Conservation (phyloP, 2,797 vertebrate species). For the Benthosema pterotum region DNA sequence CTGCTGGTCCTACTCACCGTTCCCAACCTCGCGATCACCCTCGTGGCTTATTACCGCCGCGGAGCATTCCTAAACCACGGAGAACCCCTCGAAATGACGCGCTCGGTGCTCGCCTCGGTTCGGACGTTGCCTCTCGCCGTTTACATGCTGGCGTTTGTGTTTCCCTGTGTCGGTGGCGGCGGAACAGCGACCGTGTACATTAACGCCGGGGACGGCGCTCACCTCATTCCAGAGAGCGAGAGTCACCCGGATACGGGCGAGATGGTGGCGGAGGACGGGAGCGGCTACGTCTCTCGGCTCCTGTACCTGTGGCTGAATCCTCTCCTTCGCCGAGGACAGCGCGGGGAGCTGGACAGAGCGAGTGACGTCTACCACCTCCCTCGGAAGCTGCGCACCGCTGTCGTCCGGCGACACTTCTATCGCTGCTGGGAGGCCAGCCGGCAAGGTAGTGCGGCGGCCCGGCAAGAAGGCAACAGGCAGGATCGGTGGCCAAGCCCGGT, state of each 20-base stretch:
- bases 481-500: slow-evolving; percentile 49
- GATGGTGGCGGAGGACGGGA: slow-evolving; percentile 88
- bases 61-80: slow-evolving; percentile 57
- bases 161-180: slow-evolving; percentile 65
- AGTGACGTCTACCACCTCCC: slow-evolving; percentile 87
- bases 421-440: slow-evolving; percentile 80
- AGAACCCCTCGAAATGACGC: slow-evolving; percentile 70
- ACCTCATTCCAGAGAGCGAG: slow-evolving; percentile 68
- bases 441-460: slow-evolving; percentile 5
- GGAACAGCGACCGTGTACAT: slow-evolving; percentile 65
- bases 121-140: slow-evolving; percentile 76
- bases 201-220: slow-evolving; percentile 73
- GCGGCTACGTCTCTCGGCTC: slow-evolving; percentile 87
- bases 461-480: not conserved
- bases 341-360: slow-evolving; percentile 79
- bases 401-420: slow-evolving; percentile 77
- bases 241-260: slow-evolving; percentile 47
- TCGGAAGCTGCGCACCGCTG: slow-evolving; percentile 75
- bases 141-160: slow-evolving; percentile 81
- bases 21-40: slow-evolving; percentile 82
- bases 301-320: slow-evolving; percentile 93
- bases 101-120: slow-evolving; percentile 78
- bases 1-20: slow-evolving; percentile 78
- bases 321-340: slow-evolving; percentile 83
- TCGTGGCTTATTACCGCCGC: slow-evolving; percentile 76